Percentiles rank a stretch among this genome's conserved stretches.
Conservation (phyloP, 2,797 vertebrate genomes). For the Schizothorax lantsangensis region DNA sequence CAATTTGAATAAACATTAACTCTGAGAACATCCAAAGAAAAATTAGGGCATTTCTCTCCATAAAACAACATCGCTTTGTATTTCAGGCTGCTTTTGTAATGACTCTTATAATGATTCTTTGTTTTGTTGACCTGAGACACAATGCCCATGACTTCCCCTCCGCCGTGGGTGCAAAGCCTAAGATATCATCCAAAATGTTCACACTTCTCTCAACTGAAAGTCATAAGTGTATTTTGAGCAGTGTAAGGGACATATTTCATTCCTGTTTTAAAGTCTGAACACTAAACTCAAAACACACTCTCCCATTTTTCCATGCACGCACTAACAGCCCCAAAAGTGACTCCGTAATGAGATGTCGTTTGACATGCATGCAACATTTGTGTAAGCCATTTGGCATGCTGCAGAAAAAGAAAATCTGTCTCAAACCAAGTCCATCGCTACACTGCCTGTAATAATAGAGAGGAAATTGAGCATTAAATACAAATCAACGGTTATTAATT, state of each 20-base stretch:
- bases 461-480: conserved; percentile 81
- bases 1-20: conserved; percentile 71
- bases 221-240: conserved; percentile 57
- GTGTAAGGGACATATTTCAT: conserved; percentile 48
- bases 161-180: conserved; percentile 46
- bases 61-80: conserved; percentile 56
- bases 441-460: conserved; percentile 74
- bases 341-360: conserved; percentile 60
- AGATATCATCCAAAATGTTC: conserved; percentile 50
- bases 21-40: conserved; percentile 51
- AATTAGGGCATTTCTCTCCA: conserved; percentile 56
- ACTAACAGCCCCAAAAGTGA: conserved; percentile 55
- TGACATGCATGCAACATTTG: conserved; percentile 66
- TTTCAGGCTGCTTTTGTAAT: conserved; percentile 49
- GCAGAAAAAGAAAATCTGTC: conserved; percentile 70
- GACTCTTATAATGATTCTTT: conserved; percentile 56
- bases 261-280: conserved; percentile 52
- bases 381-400: conserved; percentile 72
- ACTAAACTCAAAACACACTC: conserved; percentile 40
- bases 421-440: conserved; percentile 65
- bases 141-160: conserved; percentile 33
- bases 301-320: conserved; percentile 54
- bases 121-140: conserved; percentile 49
- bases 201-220: conserved; percentile 58
- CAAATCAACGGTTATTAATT: conserved; percentile 80